phyloP scores from a whole-genome alignment of 2,113 vertebrate genomes.

The Cariama cristata region DNA sequence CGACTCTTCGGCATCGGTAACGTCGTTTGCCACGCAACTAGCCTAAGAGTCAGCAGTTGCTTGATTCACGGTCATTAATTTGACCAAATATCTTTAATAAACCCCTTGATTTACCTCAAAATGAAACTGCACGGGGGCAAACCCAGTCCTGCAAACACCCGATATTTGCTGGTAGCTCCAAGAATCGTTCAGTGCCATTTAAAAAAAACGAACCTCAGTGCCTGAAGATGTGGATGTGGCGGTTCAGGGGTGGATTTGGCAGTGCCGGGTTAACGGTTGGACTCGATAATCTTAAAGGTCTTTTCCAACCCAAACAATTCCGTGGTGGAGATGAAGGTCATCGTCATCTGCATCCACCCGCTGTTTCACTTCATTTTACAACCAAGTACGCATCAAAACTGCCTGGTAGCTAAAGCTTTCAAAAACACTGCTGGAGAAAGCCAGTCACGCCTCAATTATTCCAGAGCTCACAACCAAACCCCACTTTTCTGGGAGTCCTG shows the following conservation, averaged over 20 bases:
- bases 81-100: not conserved
- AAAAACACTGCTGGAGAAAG: not conserved
- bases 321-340: not conserved
- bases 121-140: rapidly evolving
- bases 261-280: too few relatives aligned
- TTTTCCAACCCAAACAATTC: too few relatives aligned
- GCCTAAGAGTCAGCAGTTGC: not conserved
- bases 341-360: not conserved
- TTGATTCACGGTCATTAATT: rapidly evolving
- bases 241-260: too few relatives aligned
- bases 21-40: rapidly evolving
- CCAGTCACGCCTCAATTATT: not conserved
- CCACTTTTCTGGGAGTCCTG: not conserved
- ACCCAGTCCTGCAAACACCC: rapidly evolving
- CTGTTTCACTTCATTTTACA: not conserved
- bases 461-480: not conserved
- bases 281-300: too few relatives aligned
- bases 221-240: too few relatives aligned
- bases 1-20: rapidly evolving
- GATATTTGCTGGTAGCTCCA: rapidly evolving
- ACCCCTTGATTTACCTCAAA: too few relatives aligned
- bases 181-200: rapidly evolving
- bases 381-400: not conserved
- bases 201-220: not conserved
- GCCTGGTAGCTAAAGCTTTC: not conserved